These are phyloP conservation scores for Drosophila leontia DNA, from an alignment of 1,140 invertebrate genomes.

Conservation along the genomic window DNA sequence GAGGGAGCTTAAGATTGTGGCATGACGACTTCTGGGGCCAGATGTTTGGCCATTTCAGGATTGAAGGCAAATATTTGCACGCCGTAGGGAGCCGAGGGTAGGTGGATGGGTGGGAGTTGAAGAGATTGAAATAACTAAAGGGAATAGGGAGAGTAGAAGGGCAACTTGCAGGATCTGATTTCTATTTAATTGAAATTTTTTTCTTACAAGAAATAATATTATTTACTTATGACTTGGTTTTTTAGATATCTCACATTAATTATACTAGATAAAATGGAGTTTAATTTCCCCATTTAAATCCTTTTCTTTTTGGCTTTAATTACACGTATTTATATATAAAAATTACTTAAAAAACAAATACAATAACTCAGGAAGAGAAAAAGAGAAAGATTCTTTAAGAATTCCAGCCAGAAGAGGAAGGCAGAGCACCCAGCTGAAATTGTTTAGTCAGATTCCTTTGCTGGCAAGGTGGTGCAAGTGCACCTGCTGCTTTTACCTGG, in stretches of 20 bases:
- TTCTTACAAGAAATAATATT: background rate
- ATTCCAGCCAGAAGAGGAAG: too few relatives aligned
- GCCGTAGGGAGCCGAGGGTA: background rate
- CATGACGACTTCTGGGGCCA: constrained; percentile 51
- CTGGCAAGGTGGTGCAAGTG: constrained; percentile 20
- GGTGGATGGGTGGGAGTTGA: background rate
- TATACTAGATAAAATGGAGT: too few relatives aligned
- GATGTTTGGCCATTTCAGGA: constrained; percentile 50
- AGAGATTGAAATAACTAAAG: background rate
- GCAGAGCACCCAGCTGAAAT: constrained; percentile 1
- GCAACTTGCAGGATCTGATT: constrained; percentile 7
- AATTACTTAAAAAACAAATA: background rate
- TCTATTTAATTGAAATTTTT: constrained; percentile 19
- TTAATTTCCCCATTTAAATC: too few relatives aligned
- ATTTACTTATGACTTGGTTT: too few relatives aligned
- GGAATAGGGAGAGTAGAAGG: too few relatives aligned
- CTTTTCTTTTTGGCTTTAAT: too few relatives aligned
- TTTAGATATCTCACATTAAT: too few relatives aligned
- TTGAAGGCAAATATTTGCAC: constrained; percentile 68
- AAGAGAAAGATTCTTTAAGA: background rate
- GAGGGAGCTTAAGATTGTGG: constrained; percentile 47
- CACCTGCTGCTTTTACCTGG: constrained; percentile 14
- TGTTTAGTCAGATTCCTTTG: constrained; percentile 7
- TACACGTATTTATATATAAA: background rate
- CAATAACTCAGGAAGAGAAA: background rate